These are phyloP conservation scores for Spodoptera picta DNA, from an alignment of 2,888 invertebrate species.

Conservation along the genomic window DNA sequence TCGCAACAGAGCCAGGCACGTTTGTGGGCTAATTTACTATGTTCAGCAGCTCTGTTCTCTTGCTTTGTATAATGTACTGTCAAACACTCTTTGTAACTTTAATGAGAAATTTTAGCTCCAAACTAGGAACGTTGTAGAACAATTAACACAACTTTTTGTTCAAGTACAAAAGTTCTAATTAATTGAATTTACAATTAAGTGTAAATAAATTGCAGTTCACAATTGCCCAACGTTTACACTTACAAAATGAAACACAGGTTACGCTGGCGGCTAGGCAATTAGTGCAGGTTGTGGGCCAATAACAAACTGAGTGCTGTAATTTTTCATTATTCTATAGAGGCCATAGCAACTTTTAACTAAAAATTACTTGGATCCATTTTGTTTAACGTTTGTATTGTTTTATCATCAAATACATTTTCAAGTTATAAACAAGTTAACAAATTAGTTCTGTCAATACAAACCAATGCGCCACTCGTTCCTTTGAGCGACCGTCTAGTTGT, in stretches of 20 bases:
- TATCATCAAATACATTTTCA: too few relatives aligned
- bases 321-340: too few relatives aligned
- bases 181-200: conserved; percentile 32
- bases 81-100: conserved; percentile 40
- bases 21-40: conserved; percentile 29
- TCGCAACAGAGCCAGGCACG: conserved; percentile 10
- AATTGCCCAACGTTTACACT: conserved; percentile 18
- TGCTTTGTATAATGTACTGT: too few relatives aligned
- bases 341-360: too few relatives aligned
- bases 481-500: too few relatives aligned
- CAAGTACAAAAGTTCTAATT: conserved; percentile 15
- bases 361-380: too few relatives aligned
- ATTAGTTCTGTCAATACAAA: too few relatives aligned
- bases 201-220: conserved; percentile 31
- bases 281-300: not conserved
- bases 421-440: too few relatives aligned
- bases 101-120: conserved; percentile 38
- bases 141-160: conserved; percentile 20
- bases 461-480: too few relatives aligned
- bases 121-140: conserved; percentile 24
- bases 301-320: too few relatives aligned
- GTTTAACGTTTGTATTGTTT: too few relatives aligned
- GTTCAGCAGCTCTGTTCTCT: conserved; percentile 24
- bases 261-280: not conserved
- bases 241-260: conserved; percentile 1